These are phyloP conservation scores for Quiscalus mexicanus DNA, from an alignment of 2,113 vertebrate species.

Conservation along the genomic window DNA sequence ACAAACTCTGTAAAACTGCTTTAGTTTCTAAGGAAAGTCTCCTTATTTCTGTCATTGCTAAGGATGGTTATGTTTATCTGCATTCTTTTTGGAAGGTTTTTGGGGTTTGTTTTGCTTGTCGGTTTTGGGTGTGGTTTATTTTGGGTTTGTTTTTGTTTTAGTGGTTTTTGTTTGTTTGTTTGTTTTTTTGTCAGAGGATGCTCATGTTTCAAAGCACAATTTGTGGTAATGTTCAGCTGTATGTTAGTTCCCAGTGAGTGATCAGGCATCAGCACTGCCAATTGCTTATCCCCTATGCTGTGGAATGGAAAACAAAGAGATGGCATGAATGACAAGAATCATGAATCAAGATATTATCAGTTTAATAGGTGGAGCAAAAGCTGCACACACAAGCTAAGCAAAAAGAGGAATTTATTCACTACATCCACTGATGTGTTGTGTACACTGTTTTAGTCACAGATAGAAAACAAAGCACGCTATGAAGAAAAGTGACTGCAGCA, in stretches of 20 bases:
- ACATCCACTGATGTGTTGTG: not conserved
- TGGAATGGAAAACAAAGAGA: not conserved
- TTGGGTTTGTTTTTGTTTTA: too few species aligned
- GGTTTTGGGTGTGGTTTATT: not conserved
- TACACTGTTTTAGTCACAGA: not conserved
- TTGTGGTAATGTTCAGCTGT: not conserved
- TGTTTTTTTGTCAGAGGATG: not conserved
- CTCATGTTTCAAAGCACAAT: not conserved
- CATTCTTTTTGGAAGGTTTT: not conserved
- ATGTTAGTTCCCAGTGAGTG: not conserved
- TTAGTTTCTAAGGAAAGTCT: not conserved
- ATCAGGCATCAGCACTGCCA: fast-evolving
- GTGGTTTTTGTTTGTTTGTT: too few species aligned
- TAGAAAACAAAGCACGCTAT: not conserved
- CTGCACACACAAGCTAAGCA: not conserved
- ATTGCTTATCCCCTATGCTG: not conserved
- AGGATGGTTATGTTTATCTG: not conserved
- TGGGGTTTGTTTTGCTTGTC: too few species aligned
- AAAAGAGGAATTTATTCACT: not conserved
- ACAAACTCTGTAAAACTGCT: not conserved
- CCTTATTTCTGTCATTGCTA: not conserved
- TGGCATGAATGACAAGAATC: not conserved
- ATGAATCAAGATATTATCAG: not conserved
- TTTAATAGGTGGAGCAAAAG: not conserved
- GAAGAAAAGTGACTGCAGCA: not conserved